Evolutionary conservation across 1,140 invertebrate genomes (phyloP), one percentile per base, ranked within the genome.

Genomic region (Drosophila insularis): DNA sequence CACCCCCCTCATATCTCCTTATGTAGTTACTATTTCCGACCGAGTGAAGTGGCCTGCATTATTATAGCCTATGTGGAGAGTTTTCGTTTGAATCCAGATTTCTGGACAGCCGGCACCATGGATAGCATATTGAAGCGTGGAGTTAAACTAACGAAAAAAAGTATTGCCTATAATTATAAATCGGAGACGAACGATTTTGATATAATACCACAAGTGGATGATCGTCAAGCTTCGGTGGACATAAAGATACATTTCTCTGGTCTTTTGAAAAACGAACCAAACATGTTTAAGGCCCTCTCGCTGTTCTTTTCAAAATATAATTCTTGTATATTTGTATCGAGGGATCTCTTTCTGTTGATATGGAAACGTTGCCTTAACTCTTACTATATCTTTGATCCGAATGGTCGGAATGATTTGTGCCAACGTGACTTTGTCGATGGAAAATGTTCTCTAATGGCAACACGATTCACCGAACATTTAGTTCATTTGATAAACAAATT

Each of bases 381-480:
- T 0, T 91, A 67, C 58, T 91, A 89, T 19, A 90, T 91, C 23
- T 91, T 91, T 14, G 90, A 91, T 81, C 86, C 90, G 1, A 90
- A 91, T 63, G 90, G 90, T 0, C 69, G 90, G 6, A 65, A 82
- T 23, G 80, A 89, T 31, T 14, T 72, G 10, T 90, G 89, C 23
- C 60, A 75, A 31, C 68, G 90, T 0, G 82, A 91, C 37, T 84
- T 87, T 17, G 58, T 59, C 23, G 71, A 85, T 5, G 90, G 90
- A 0, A 90, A 85, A 50, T 87, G 89, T 32, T 84, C 90, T 5
- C 55, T 91, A 31, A 89, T 91, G 75, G 68, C 78, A 13, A 87
- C 77, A 0, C 55, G 81, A 1, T 85, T 27, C 17, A 77, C 84
- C 0, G 90, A 91, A 64, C 89, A 91, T 31, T 53, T 91, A 63